Percentiles rank a stretch among this genome's conserved stretches.
Conservation (phyloP, 1,140 invertebrate species). For the Procambarus clarkii region DNA sequence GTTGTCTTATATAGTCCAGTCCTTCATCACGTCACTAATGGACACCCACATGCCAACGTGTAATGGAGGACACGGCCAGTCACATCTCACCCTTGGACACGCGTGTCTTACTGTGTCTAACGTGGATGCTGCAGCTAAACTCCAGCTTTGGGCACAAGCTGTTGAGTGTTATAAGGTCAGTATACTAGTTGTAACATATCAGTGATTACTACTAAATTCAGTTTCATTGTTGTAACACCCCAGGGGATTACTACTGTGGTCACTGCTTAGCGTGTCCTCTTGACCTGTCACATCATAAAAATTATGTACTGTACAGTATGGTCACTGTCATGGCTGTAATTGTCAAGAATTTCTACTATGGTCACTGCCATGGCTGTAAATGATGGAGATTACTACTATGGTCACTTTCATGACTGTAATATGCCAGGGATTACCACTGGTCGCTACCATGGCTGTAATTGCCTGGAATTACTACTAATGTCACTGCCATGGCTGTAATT, state of each 20-base stretch:
- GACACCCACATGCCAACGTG: background rate
- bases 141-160: background rate
- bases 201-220: background rate
- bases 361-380: too few species aligned
- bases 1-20: background rate
- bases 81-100: background rate
- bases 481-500: too few species aligned
- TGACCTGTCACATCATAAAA: background rate
- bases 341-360: too few species aligned
- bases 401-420: too few species aligned
- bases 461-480: too few species aligned
- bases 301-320: background rate
- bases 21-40: background rate
- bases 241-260: background rate
- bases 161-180: slow-evolving; percentile 1
- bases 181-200: background rate
- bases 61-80: background rate
- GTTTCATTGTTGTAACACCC: background rate
- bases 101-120: background rate
- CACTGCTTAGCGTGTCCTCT: background rate
- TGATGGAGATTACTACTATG: too few species aligned
- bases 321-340: too few species aligned
- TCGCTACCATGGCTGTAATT: too few species aligned
- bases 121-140: background rate
- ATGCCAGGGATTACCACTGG: too few species aligned